Evolutionary conservation across 2,113 vertebrate species (phyloP), one percentile per base, ranked within the genome.

Genomic region (Orthonyx spaldingii): DNA sequence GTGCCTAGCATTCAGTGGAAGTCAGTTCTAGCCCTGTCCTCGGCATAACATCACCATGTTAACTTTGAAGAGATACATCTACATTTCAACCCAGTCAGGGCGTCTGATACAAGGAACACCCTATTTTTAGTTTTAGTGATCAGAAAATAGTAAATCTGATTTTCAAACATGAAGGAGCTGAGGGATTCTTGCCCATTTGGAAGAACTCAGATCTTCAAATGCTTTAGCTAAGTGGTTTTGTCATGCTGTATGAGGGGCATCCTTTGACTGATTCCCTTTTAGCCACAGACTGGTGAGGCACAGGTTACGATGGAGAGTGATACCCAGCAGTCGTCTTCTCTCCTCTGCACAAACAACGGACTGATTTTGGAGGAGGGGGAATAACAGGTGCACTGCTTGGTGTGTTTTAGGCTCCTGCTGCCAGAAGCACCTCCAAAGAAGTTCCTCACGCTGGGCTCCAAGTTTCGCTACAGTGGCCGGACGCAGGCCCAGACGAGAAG

Each of bases 391-490:
- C 35, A 7, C 42, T 79, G 22, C 55, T 96, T 59, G 79, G 23
- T 93, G 37, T 96, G 72, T 97, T 95, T 78, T 96, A 99, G 99
- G 96, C 98, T 99, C 19, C 97, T 99, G 64, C 98, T 99, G 63
- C 99, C 99, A 6, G 99, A 99, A 97, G 98, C 98, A 12, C 99
- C 99, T 37, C 99, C 99, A 60, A 99, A 99, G 97, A 99, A 99
- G 97, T 99, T 99, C 97, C 98, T 99, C 46, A 98, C 98, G 1
- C 90, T 99, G 93, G 99, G 99, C 80, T 99, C 99, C 81, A 99
- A 99, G 98, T 99, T 99, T 50, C 99, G 99, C 71, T 99, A 99
- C 94, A 99, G 99, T 1, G 99, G 99, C 42, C 98, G 99, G 68
- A 99, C 99, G 0, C 99, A 99, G 94, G 99, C 99, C 6, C 99